These are phyloP conservation scores for Chondrilla cf. caribensis DNA, from an alignment of 37 sponge, comb jelly and placozoan species.

Conservation along the genomic window DNA sequence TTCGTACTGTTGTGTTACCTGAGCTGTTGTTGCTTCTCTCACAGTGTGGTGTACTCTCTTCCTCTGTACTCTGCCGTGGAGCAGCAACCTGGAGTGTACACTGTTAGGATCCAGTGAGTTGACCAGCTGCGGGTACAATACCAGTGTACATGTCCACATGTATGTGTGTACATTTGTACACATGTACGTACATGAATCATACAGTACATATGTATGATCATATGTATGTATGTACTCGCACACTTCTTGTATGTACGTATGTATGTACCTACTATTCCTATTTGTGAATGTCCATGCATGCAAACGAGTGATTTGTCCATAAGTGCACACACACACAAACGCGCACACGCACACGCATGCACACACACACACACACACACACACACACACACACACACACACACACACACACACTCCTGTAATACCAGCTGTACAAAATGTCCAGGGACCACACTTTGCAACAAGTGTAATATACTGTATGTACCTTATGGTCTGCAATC, in stretches of 20 bases:
- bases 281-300: neutral
- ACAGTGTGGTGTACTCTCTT: conserved; percentile 35
- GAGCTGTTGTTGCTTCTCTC: neutral
- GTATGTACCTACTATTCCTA: conserved; percentile 2
- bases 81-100: conserved; percentile 37
- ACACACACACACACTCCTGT: too few relatives aligned
- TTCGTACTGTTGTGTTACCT: neutral
- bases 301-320: neutral
- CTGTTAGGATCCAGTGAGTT: conserved; percentile 38
- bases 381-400: too few relatives aligned
- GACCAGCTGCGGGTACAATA: neutral
- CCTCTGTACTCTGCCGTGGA: conserved; percentile 30
- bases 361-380: too few relatives aligned
- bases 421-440: too few relatives aligned
- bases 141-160: neutral
- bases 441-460: too few relatives aligned
- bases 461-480: too few relatives aligned
- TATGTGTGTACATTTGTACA: neutral
- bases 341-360: too few relatives aligned
- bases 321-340: too few relatives aligned
- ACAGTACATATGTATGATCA: neutral
- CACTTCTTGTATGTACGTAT: neutral
- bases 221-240: neutral
- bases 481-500: neutral
- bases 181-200: neutral